Base-by-base conservation (phyloP, 2,797 vertebrate genomes). In the Acanthopagrus latus region DNA sequence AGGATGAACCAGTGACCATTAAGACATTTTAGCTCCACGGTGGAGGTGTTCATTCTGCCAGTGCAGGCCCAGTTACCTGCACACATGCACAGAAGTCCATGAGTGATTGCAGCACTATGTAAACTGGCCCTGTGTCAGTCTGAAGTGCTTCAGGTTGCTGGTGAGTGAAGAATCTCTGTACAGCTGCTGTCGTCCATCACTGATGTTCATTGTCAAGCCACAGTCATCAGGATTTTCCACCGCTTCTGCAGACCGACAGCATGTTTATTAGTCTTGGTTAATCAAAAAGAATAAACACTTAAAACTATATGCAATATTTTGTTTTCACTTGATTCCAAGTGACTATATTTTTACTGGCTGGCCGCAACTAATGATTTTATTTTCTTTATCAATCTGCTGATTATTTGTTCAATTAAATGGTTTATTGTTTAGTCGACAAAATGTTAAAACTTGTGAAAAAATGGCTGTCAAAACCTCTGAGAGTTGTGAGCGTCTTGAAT, bases 1-100 rank as follows among this genome's bases (percentile, higher is more conserved):
- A 74, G 74, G 55, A 76, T 59, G 60, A 89, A 89, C 52, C 27
- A 44, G 67, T 52, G 81, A 76, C 43, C 59, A 76, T 76, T 64
- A 79, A 72, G 76, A 75, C 44, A 57, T 76, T 88, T 84, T 13
- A 44, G 1, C 52, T 86, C 52, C 76, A 52, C 43, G 23, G 27
- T 72, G 71, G 80, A 82, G 65, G 59, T 48, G 83, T 77, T 82
- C 27, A 18, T 74, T 76, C 64, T 69, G 48, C 38, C 44, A 16
- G 59, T 44, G 59, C 65, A 74, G 81, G 50, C 60, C 48, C 72
- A n/a, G 69, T 79, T 74, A 87, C 82, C 81, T 89, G 84, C 59
- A 73, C 56, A 41, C 57, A 69, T n/a, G 59, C 6, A 51, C 58
- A 77, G 21, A 58, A 20, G 76, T 83, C 57, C 74, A 43, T 50